Percentiles rank a stretch among this genome's conserved stretches.
Evolutionary conservation across 2,888 invertebrate genomes (phyloP).

Genomic region (Subacronicta megacephala): DNA sequence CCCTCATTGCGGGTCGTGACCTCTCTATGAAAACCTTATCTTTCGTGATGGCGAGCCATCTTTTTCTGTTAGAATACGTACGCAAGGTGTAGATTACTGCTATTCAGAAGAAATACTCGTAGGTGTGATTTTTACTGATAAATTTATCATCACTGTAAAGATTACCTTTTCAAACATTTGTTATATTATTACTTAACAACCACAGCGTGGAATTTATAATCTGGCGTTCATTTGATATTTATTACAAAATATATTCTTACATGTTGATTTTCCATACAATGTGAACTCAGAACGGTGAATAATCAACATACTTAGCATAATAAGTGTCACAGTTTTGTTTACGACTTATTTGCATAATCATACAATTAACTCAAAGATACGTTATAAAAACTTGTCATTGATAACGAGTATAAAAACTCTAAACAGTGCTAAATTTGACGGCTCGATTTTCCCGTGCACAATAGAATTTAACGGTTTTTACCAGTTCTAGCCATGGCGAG

Average conservation of each 20-base stretch:
- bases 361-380: slow-evolving; percentile 39
- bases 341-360: slow-evolving; percentile 46
- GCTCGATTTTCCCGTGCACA: slow-evolving; percentile 66
- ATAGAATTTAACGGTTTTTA: slow-evolving; percentile 78
- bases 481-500: slow-evolving; percentile 71
- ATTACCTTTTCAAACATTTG: slow-evolving; percentile 28
- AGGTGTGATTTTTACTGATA: slow-evolving; percentile 42
- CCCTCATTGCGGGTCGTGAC: slow-evolving; percentile 26
- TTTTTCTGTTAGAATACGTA: slow-evolving; percentile 34
- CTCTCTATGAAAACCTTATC: slow-evolving; percentile 41
- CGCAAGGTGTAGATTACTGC: slow-evolving; percentile 33
- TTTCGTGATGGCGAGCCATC: slow-evolving; percentile 28
- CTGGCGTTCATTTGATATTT: slow-evolving; percentile 27
- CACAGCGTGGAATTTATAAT: slow-evolving; percentile 24
- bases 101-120: slow-evolving; percentile 33
- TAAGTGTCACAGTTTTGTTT: slow-evolving; percentile 35
- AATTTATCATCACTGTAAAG: slow-evolving; percentile 43
- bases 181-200: slow-evolving; percentile 36
- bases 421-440: slow-evolving; percentile 59
- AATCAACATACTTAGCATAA: slow-evolving; percentile 33
- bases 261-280: slow-evolving; percentile 35
- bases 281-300: slow-evolving; percentile 25
- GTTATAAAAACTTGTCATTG: slow-evolving; percentile 35
- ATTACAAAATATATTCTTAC: slow-evolving; percentile 40
- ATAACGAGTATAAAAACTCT: slow-evolving; percentile 39